Conservation (phyloP, 2,113 vertebrate species). For the Turnix velox region DNA sequence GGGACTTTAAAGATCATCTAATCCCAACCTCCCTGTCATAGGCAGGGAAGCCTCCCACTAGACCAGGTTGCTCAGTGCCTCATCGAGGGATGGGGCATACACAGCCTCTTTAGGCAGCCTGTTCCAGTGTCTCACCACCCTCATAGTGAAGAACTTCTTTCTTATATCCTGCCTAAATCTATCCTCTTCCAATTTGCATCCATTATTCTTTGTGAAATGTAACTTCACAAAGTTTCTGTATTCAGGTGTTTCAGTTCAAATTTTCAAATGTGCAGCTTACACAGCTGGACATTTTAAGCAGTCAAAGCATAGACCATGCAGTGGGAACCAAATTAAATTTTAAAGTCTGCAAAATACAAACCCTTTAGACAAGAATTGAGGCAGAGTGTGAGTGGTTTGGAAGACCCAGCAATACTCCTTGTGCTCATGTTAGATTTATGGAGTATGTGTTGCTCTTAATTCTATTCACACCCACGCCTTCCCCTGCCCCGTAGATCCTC, state of each 20-base stretch:
- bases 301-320: not conserved
- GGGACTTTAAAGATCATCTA: too few relatives aligned
- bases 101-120: too few relatives aligned
- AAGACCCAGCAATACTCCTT: not conserved
- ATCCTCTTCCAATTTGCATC: too few relatives aligned
- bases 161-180: too few relatives aligned
- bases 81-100: too few relatives aligned
- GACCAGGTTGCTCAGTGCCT: too few relatives aligned
- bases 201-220: not conserved
- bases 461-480: fast-evolving
- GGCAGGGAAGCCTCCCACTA: too few relatives aligned
- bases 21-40: too few relatives aligned
- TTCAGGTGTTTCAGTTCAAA: not conserved
- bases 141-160: too few relatives aligned
- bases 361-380: not conserved
- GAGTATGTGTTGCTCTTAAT: not conserved
- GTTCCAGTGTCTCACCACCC: too few relatives aligned
- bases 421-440: not conserved
- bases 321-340: not conserved
- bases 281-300: not conserved
- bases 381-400: not conserved
- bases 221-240: not conserved
- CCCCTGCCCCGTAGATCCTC: not conserved
- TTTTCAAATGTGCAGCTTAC: not conserved
- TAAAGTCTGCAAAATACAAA: not conserved